phyloP scores from a whole-genome alignment of 2,888 invertebrate species.

The Drosophila quinaria region DNA sequence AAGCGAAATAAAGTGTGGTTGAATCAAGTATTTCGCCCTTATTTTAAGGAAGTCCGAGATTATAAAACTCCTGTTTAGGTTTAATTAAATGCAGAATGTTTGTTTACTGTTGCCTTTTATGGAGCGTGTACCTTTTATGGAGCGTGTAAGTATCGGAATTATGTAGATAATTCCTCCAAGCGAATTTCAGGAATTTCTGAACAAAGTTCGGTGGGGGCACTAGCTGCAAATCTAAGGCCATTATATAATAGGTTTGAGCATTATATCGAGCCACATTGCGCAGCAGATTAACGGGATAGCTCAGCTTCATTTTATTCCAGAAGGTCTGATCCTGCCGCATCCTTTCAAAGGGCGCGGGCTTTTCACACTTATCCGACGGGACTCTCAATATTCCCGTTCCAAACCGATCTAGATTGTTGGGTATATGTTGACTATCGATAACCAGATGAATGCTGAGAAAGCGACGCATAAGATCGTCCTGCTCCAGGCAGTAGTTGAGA shows the following conservation, averaged over 20 bases:
- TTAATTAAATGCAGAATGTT: no score
- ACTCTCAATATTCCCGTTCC: not conserved
- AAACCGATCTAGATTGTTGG: slow-evolving; percentile 76
- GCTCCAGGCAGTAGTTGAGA: slow-evolving; percentile 17
- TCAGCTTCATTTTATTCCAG: slow-evolving; percentile 86
- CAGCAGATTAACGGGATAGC: slow-evolving; percentile 95
- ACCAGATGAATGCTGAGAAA: slow-evolving; percentile 88
- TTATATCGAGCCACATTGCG: slow-evolving; percentile 92
- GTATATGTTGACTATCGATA: slow-evolving; percentile 87
- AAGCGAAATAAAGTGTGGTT: no score
- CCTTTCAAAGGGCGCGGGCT: not conserved
- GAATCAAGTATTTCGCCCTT: no score
- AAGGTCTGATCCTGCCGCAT: slow-evolving; percentile 72
- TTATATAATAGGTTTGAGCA: slow-evolving; percentile 91
- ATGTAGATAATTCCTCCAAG: slow-evolving; percentile 80
- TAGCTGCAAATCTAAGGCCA: slow-evolving; percentile 93
- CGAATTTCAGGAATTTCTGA: slow-evolving; percentile 91
- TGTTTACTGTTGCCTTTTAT: slow-evolving; percentile 3
- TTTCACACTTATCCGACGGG: not conserved
- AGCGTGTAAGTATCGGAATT: slow-evolving; percentile 9
- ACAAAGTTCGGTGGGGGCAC: slow-evolving; percentile 92
- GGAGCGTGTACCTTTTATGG: slow-evolving; percentile 7
- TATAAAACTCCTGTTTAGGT: no score
- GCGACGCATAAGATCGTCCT: slow-evolving; percentile 62
- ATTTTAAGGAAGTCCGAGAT: no score